These are phyloP conservation scores for Ectemnius continuus DNA, from an alignment of 2,888 invertebrate species.

Conservation along the genomic window DNA sequence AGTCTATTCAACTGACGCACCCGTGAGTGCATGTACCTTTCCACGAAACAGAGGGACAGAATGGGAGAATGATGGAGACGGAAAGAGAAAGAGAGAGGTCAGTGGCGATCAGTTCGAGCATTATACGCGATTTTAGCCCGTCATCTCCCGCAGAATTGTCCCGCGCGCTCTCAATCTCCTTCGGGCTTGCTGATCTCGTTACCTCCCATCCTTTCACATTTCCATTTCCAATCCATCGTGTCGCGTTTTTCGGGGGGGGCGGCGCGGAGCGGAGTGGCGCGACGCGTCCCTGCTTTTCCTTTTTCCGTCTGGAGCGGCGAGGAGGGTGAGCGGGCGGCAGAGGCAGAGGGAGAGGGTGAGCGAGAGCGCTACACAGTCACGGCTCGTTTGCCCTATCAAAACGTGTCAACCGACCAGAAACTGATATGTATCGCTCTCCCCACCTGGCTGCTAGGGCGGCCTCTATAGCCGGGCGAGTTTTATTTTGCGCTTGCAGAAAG, in stretches of 20 bases:
- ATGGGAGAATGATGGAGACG: no score
- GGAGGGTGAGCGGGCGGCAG: no score
- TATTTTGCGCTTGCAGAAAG: slow-evolving; percentile 3
- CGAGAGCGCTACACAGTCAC: neutral
- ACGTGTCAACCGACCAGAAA: slow-evolving; percentile 9
- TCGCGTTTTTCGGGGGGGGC: slow-evolving; percentile 12
- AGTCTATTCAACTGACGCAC: no score
- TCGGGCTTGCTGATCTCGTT: neutral
- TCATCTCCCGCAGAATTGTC: no score
- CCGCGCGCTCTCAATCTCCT: slow-evolving; percentile 5
- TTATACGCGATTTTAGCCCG: no score
- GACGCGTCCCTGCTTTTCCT: slow-evolving; percentile 15
- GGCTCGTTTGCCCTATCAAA: neutral
- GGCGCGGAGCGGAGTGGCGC: neutral
- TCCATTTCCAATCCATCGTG: neutral
- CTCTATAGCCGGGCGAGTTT: neutral
- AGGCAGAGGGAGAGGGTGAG: no score
- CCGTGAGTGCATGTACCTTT: no score
- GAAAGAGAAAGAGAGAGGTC: no score
- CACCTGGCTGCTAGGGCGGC: no score
- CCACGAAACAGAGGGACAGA: no score
- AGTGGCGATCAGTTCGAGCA: no score
- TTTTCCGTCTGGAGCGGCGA: neutral
- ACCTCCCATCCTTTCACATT: neutral
- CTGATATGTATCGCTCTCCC: neutral